Evolutionary conservation across 2,888 invertebrate species (phyloP).

Genomic region (Eugnorisma glareosa): DNA sequence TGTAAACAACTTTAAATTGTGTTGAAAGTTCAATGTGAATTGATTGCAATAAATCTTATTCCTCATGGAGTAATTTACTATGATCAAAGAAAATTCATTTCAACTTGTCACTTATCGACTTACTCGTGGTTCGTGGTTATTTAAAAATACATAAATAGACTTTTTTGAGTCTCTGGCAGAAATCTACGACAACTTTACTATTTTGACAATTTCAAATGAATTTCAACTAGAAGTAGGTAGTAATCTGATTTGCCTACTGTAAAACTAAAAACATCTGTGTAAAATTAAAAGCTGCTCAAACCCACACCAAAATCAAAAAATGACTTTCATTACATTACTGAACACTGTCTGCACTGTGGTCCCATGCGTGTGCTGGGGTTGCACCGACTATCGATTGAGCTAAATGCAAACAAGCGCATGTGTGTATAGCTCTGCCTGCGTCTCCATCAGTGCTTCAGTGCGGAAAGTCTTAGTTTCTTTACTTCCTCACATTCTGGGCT

Average conservation of each 20-base stretch:
- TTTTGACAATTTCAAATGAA: background rate
- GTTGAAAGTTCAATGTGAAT: background rate
- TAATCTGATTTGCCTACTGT: background rate
- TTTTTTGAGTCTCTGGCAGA: background rate
- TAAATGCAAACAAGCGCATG: slow-evolving; percentile 67
- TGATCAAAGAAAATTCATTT: background rate
- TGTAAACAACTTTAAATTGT: slow-evolving; percentile 13
- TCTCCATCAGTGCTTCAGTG: slow-evolving; percentile 20
- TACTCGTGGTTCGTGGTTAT: background rate
- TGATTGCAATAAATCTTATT: slow-evolving; percentile 13
- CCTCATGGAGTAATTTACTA: background rate
- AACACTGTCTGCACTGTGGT: slow-evolving; percentile 18
- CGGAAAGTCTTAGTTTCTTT: slow-evolving; percentile 49
- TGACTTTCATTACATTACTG: slow-evolving; percentile 28
- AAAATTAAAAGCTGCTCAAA: background rate
- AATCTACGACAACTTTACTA: background rate
- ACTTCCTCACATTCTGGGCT: slow-evolving; percentile 36
- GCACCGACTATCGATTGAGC: slow-evolving; percentile 72
- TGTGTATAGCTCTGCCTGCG: slow-evolving; percentile 42
- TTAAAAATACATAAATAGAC: background rate
- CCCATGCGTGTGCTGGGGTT: slow-evolving; percentile 63
- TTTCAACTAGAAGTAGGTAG: background rate
- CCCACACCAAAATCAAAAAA: background rate
- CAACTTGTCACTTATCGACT: background rate
- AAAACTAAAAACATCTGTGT: background rate